Evolutionary conservation across 1,140 invertebrate species (phyloP).

Genomic region (Drosophila ironensis): DNA sequence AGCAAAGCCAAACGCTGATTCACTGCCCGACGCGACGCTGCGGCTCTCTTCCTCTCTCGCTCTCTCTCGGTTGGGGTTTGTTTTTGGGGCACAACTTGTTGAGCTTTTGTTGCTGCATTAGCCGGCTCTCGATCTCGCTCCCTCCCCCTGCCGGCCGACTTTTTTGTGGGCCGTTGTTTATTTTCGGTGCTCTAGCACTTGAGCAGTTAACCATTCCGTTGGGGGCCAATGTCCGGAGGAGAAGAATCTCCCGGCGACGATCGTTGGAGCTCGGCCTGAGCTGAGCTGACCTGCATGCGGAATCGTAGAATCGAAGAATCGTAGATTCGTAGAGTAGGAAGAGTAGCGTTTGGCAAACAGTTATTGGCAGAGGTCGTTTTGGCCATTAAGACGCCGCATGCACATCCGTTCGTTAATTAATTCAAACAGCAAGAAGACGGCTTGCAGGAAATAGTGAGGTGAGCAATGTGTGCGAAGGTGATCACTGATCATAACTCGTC

Average conservation of each 20-base stretch:
- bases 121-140: slow-evolving; percentile 19
- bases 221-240: slow-evolving; percentile 45
- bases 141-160: not conserved
- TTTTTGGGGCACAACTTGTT: slow-evolving; percentile 52
- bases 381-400: slow-evolving; percentile 20
- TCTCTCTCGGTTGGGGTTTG: not conserved
- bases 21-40: slow-evolving; percentile 34
- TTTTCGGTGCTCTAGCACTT: slow-evolving; percentile 37
- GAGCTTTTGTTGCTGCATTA: slow-evolving; percentile 37
- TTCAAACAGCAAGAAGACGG: slow-evolving; percentile 14
- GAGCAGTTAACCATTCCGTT: slow-evolving; percentile 6
- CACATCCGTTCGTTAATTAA: slow-evolving; percentile 39
- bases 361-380: slow-evolving; percentile 43
- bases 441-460: slow-evolving; percentile 37
- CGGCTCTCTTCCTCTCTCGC: not conserved
- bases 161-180: slow-evolving; percentile 26
- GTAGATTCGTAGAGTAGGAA: too few relatives aligned
- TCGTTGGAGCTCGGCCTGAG: not conserved
- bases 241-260: not conserved
- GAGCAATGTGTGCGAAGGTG: slow-evolving; percentile 28
- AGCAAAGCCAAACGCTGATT: slow-evolving; percentile 57
- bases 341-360: slow-evolving; percentile 29
- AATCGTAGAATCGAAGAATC: slow-evolving; percentile 14
- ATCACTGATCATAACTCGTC: slow-evolving; percentile 6
- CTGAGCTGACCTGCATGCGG: slow-evolving; percentile 5